Percentiles rank a stretch among this genome's conserved stretches.
These are phyloP conservation scores for Meteorus cinctellus DNA, from an alignment of 2,888 invertebrate genomes.

Conservation along the genomic window DNA sequence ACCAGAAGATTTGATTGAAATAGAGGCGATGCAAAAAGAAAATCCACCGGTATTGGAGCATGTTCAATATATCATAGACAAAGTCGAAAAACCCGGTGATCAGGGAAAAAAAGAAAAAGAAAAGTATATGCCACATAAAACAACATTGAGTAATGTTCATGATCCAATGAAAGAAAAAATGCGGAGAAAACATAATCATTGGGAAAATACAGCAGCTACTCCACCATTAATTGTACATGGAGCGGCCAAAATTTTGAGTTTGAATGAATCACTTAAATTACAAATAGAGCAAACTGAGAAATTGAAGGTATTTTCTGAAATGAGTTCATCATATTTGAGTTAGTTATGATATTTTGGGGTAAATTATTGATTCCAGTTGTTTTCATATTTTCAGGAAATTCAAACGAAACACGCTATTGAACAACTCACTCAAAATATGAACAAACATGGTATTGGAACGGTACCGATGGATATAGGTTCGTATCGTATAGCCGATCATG, in stretches of 20 bases:
- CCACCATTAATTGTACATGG: constrained; percentile 77
- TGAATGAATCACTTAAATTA: constrained; percentile 77
- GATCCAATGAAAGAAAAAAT: constrained; percentile 76
- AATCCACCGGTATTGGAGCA: constrained; percentile 69
- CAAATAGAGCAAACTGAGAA: constrained; percentile 75
- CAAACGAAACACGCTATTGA: constrained; percentile 77
- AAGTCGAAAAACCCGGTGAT: constrained; percentile 70
- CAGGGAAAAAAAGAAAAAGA: constrained; percentile 61
- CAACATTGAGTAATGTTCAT: constrained; percentile 76
- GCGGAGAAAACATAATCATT: constrained; percentile 75
- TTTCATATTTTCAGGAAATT: constrained; percentile 68
- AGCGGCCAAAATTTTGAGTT: constrained; percentile 74
- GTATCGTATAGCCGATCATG: constrained; percentile 71
- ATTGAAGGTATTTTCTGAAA: constrained; percentile 61
- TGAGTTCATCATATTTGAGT: not conserved
- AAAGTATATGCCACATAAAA: constrained; percentile 77
- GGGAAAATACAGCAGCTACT: constrained; percentile 80
- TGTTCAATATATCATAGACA: constrained; percentile 76
- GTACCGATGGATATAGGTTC: constrained; percentile 70
- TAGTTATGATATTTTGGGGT: not conserved
- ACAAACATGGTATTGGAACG: constrained; percentile 72
- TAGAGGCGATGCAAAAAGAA: constrained; percentile 63
- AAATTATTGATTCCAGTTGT: constrained; percentile 12
- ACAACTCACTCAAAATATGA: constrained; percentile 73
- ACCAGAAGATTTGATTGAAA: constrained; percentile 74